Evolutionary conservation across 1,140 invertebrate genomes (phyloP), one percentile per base, ranked within the genome.

Genomic region (Hydropsyche tenuis): DNA sequence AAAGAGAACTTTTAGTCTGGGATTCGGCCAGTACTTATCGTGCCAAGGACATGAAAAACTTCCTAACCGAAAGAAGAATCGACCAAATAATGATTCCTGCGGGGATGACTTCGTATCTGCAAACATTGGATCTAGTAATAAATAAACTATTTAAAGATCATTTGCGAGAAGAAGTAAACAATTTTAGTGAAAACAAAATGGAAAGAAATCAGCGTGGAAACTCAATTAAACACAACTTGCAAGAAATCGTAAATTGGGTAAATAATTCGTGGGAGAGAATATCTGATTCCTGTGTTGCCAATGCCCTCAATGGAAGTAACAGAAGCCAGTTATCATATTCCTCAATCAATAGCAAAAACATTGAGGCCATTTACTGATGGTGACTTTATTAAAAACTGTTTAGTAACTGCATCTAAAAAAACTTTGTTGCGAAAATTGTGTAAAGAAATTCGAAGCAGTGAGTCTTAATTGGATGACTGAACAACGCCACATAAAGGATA

Each of bases 61-160:
- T 68, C 20, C 65, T 46, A 9, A 20, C 65, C 12, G 65, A 68
- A 20, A 68, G 45, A 16, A 68, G 45, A 23, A 68, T 68, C 16
- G 68, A 56, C 30, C 68, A 70, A 56, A 70, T 70, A 70, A 70
- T 70, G 25, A 70, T 56, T 70, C 48, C 65, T 4, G 18, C 65
- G 43, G 42, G 65, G 46, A 69, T 46, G 42, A 69, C 45, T 69
- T 1, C 42, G 4, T 30, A 70, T 37, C 68, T 70, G 9, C 68
- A 70, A 25, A 70, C 68, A 27, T 25, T 70, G 16, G 16, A 70
- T 25, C 23, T 70, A 48, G 68, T 25, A 53, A 70, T 70, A 53
- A 53, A 70, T 25, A 70, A 70, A 46, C 27, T 46, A 70, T 70
- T 70, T 16, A 70, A 56, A 20, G 27, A 70, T 56, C 16, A 70